These are phyloP conservation scores for Synanthedon myopaeformis DNA, from an alignment of 2,888 invertebrate genomes.

Conservation along the genomic window DNA sequence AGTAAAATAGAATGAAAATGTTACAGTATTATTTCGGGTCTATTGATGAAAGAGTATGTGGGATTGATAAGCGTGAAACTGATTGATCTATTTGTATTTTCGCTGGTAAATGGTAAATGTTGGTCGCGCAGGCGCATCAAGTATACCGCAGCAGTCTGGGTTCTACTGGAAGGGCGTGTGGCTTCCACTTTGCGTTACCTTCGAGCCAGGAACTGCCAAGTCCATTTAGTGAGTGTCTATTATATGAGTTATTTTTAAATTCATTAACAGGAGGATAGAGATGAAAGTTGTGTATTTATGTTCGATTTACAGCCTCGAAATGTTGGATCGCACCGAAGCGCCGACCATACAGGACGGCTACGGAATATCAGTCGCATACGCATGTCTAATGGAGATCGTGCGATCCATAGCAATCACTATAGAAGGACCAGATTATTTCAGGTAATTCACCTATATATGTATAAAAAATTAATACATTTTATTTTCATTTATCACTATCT, in stretches of 20 bases:
- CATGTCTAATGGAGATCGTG: slow-evolving; percentile 92
- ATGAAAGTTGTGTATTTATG: too few species aligned
- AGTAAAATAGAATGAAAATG: too few species aligned
- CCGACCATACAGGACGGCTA: slow-evolving; percentile 96
- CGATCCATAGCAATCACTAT: slow-evolving; percentile 84
- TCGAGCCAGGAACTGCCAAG: slow-evolving; percentile 88
- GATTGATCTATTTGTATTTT: background rate
- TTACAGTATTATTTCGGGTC: too few species aligned
- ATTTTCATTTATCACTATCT: too few species aligned
- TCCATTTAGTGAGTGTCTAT: slow-evolving; percentile 85
- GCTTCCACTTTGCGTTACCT: slow-evolving; percentile 88
- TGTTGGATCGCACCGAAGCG: slow-evolving; percentile 95
- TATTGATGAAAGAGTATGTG: too few species aligned
- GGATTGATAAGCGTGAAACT: too few species aligned
- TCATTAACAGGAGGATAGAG: too few species aligned
- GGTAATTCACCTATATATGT: slow-evolving; percentile 19
- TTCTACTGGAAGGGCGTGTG: slow-evolving; percentile 94
- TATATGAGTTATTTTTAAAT: too few species aligned
- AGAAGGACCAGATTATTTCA: slow-evolving; percentile 68
- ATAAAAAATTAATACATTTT: too few species aligned
- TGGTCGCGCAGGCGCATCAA: slow-evolving; percentile 70
- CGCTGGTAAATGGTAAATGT: background rate
- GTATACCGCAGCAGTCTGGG: slow-evolving; percentile 88
- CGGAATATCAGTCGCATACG: slow-evolving; percentile 95
- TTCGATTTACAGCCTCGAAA: slow-evolving; percentile 79